Evolutionary conservation across 2,888 invertebrate species (phyloP).

Genomic region (Rhagonycha lutea): DNA sequence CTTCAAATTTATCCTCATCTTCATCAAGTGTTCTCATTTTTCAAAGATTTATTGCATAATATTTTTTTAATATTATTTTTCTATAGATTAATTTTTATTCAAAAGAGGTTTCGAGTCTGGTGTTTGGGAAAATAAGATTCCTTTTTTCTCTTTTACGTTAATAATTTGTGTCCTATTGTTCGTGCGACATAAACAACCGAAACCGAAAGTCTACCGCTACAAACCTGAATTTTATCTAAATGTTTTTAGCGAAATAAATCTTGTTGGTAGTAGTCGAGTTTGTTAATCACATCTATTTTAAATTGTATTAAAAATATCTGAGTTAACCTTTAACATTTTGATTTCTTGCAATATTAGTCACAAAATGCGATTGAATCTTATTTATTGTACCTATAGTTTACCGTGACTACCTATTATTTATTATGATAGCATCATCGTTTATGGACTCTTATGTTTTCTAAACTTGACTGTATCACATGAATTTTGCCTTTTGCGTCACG

Average conservation of each 20-base stretch:
- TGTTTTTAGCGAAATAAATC: conserved; percentile 30
- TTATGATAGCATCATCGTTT: conserved; percentile 27
- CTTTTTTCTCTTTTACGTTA: neutral
- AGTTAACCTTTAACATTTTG: conserved; percentile 27
- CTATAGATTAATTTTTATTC: neutral
- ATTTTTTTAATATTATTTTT: neutral
- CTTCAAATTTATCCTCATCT: too few relatives aligned
- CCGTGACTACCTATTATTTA: conserved; percentile 25
- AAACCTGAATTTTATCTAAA: conserved; percentile 22
- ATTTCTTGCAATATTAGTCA: conserved; percentile 29
- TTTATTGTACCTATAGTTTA: conserved; percentile 24
- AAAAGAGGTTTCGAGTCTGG: neutral
- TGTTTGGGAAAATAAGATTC: neutral
- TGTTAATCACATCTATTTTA: conserved; percentile 33
- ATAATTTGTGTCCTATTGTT: conserved; percentile 30
- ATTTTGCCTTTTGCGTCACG: conserved; percentile 27
- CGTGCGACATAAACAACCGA: conserved; percentile 4
- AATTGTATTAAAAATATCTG: conserved; percentile 33
- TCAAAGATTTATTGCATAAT: too few relatives aligned
- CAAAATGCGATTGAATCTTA: conserved; percentile 26
- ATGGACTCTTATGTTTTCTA: conserved; percentile 18
- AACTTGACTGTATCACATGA: neutral
- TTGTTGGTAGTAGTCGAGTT: conserved; percentile 10
- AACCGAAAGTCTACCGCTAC: conserved; percentile 18
- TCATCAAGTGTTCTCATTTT: too few relatives aligned